Evolutionary conservation across 2,113 vertebrate species (phyloP).

Genomic region (Myotis yumanensis): DNA sequence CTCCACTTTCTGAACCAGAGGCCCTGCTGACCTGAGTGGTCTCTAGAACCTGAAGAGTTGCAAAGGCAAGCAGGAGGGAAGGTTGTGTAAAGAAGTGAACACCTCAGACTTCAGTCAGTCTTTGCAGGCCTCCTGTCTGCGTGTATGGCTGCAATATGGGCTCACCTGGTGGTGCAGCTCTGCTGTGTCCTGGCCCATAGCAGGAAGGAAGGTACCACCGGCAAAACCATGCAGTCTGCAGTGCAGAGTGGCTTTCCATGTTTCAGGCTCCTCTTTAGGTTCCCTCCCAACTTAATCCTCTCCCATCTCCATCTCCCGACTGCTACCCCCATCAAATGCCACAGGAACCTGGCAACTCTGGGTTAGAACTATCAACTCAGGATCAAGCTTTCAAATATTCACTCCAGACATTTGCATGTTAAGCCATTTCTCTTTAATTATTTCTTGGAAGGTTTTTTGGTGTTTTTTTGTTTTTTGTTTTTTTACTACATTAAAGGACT

Average conservation of each 20-base stretch:
- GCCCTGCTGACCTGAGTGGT: not conserved
- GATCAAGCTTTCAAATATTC: not conserved
- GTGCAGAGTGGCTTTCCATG: not conserved
- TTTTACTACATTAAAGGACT: not conserved
- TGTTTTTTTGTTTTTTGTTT: not conserved
- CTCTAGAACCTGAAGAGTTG: not conserved
- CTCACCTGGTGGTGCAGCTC: not conserved
- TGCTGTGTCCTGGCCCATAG: not conserved
- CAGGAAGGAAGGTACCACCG: not conserved
- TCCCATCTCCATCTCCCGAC: rapidly evolving
- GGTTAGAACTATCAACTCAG: not conserved
- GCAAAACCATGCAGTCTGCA: not conserved
- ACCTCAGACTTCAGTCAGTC: not conserved
- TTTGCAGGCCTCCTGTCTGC: not conserved
- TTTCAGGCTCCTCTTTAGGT: not conserved
- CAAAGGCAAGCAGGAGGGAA: not conserved
- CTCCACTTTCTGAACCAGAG: not conserved
- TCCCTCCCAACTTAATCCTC: not conserved
- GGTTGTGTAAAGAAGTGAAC: not conserved
- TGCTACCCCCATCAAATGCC: not conserved
- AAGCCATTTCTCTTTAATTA: constrained; percentile 20
- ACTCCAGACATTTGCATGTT: not conserved
- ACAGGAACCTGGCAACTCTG: not conserved
- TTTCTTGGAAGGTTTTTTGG: not conserved
- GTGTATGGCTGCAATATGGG: not conserved